These are phyloP conservation scores for Temnothorax curvispinosus DNA, from an alignment of 1,140 invertebrate species.

Conservation along the genomic window DNA sequence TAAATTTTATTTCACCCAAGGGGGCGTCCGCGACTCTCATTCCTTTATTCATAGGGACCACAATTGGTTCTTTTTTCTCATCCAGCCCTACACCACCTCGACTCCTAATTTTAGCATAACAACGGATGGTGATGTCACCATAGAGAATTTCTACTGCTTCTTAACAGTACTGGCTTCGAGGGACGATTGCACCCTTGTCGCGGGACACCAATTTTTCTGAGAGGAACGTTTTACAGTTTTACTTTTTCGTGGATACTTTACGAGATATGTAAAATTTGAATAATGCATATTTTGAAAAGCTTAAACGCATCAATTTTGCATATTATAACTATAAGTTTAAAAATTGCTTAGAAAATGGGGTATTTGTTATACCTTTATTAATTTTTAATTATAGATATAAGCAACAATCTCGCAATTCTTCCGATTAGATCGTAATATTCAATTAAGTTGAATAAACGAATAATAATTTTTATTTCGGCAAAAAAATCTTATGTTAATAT, in stretches of 20 bases:
- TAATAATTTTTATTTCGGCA: background rate
- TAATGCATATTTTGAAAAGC: background rate
- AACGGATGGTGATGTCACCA: conserved; percentile 63
- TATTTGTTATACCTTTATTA: background rate
- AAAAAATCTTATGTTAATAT: background rate
- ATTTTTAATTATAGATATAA: background rate
- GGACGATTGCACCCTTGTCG: conserved; percentile 63
- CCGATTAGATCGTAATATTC: background rate
- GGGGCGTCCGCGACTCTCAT: background rate
- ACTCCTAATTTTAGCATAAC: conserved; percentile 61
- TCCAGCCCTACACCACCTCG: background rate
- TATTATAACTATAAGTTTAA: background rate
- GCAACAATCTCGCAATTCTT: background rate
- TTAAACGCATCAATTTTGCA: background rate
- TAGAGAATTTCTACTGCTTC: conserved; percentile 67
- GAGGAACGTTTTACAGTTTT: background rate
- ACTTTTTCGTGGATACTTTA: background rate
- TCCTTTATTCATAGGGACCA: conserved; percentile 58
- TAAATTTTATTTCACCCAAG: conserved; percentile 63
- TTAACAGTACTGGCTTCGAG: conserved; percentile 64
- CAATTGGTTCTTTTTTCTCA: conserved; percentile 58
- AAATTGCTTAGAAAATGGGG: background rate
- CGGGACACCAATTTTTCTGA: conserved; percentile 18
- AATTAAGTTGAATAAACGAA: background rate
- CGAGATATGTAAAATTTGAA: conserved; percentile 18